Percentiles rank a stretch among this genome's conserved stretches.
Evolutionary conservation across 2,113 vertebrate genomes (phyloP).

Genomic region (Hydrochoerus hydrochaeris): DNA sequence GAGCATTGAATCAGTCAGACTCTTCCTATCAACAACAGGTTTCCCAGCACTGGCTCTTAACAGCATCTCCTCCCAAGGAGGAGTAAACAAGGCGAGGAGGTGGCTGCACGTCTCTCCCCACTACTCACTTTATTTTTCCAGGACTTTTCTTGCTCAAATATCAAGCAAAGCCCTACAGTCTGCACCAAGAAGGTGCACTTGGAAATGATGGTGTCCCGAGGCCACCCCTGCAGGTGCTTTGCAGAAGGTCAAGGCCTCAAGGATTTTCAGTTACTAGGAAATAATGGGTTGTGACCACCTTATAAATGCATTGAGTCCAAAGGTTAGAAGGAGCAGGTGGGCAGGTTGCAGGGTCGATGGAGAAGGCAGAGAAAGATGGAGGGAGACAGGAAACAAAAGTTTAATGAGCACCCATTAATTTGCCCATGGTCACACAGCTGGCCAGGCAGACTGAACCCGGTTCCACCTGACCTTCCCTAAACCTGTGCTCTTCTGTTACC

Average conservation of each 20-base stretch:
- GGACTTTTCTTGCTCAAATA: neutral
- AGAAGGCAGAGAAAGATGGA: slow-evolving; percentile 2
- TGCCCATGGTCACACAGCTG: neutral
- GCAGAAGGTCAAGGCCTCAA: neutral
- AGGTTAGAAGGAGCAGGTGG: neutral
- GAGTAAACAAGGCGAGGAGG: neutral
- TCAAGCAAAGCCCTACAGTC: neutral
- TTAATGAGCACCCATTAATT: neutral
- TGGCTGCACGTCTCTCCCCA: neutral
- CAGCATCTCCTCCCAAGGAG: neutral
- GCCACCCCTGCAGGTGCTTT: neutral
- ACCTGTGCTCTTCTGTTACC: neutral
- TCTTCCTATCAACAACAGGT: neutral
- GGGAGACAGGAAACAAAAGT: neutral
- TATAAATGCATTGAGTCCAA: neutral
- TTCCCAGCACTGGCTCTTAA: neutral
- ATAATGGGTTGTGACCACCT: neutral
- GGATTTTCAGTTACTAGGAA: neutral
- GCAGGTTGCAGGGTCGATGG: neutral
- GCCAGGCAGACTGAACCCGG: neutral
- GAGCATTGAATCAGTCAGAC: fast-evolving
- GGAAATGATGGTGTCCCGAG: fast-evolving
- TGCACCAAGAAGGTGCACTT: neutral
- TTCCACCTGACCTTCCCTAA: neutral
- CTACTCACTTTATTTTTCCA: neutral